Conservation (phyloP, 2,113 vertebrate species). For the Bambusicola thoracicus region DNA sequence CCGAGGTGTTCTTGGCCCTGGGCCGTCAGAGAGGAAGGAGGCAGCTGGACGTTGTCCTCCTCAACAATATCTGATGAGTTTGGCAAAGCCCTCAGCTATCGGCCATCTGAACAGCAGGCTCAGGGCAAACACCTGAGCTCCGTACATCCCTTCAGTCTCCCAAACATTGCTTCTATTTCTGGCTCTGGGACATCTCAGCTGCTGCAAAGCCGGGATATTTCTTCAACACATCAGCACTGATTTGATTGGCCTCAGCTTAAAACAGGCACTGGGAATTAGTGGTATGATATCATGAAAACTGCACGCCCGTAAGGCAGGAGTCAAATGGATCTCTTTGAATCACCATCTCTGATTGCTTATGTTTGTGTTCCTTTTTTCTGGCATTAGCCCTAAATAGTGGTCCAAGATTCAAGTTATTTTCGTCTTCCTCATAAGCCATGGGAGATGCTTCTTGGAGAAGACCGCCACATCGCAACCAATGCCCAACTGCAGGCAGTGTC, state of each 20-base stretch:
- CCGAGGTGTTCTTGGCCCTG: neutral
- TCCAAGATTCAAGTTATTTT: conserved; percentile 7
- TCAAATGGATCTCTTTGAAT: conserved; percentile 35
- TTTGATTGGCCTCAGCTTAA: conserved; percentile 58
- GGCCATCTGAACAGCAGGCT: neutral
- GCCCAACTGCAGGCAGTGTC: neutral
- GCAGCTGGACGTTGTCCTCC: neutral
- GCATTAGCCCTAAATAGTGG: neutral
- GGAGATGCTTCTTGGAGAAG: neutral
- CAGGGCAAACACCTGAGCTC: neutral
- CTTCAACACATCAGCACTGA: conserved; percentile 44
- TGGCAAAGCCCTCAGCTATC: neutral
- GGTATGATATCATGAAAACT: conserved; percentile 45
- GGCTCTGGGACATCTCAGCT: neutral
- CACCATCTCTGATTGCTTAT: conserved; percentile 53
- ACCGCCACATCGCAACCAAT: neutral
- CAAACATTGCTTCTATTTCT: neutral
- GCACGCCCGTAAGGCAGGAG: conserved; percentile 12
- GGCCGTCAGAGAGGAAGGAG: neutral
- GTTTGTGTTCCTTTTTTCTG: conserved; percentile 17
- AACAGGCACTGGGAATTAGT: conserved; percentile 63
- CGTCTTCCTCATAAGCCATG: neutral
- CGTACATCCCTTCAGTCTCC: neutral
- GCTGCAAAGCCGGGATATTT: conserved; percentile 53
- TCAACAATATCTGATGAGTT: neutral